A percentile compares a stretch with the other conserved stretches of the same genome.
Evolutionary conservation across 2,888 invertebrate genomes (phyloP).

Genomic region (Coelopa pilipes): DNA sequence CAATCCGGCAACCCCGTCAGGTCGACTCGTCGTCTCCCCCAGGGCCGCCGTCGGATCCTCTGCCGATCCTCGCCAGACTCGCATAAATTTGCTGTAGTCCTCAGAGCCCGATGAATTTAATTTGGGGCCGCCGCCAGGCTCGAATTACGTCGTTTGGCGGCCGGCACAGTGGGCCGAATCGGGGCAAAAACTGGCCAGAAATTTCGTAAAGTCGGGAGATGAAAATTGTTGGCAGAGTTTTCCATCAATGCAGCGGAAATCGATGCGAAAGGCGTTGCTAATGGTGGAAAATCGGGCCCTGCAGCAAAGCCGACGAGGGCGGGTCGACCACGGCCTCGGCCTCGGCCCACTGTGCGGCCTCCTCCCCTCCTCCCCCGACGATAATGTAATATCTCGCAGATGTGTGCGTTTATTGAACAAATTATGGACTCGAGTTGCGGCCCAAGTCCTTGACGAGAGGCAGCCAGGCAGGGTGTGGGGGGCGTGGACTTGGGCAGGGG

Average conservation of each 20-base stretch:
- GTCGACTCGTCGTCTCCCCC: background rate
- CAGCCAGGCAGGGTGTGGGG: background rate
- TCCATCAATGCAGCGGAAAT: too few species aligned
- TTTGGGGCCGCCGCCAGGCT: slow-evolving; percentile 25
- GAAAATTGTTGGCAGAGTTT: too few species aligned
- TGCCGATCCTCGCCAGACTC: background rate
- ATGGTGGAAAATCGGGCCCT: too few species aligned
- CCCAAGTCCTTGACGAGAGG: background rate
- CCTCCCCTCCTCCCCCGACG: background rate
- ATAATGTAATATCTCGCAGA: slow-evolving; percentile 38
- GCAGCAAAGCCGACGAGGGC: too few species aligned
- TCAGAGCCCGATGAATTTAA: slow-evolving; percentile 21
- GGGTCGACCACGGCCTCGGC: too few species aligned
- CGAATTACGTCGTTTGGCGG: slow-evolving; percentile 9
- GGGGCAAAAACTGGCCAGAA: background rate
- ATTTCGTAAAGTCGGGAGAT: too few species aligned
- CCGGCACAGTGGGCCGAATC: slow-evolving; percentile 10
- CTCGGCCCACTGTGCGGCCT: background rate
- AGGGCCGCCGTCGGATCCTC: background rate
- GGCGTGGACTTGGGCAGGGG: background rate
- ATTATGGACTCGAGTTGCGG: slow-evolving; percentile 31
- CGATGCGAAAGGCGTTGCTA: too few species aligned
- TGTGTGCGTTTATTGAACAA: slow-evolving; percentile 38
- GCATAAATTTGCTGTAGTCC: slow-evolving; percentile 27
- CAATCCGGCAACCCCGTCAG: too few species aligned